Conservation (phyloP, 2,888 invertebrate species). For the Neocrepidodera transversa region DNA sequence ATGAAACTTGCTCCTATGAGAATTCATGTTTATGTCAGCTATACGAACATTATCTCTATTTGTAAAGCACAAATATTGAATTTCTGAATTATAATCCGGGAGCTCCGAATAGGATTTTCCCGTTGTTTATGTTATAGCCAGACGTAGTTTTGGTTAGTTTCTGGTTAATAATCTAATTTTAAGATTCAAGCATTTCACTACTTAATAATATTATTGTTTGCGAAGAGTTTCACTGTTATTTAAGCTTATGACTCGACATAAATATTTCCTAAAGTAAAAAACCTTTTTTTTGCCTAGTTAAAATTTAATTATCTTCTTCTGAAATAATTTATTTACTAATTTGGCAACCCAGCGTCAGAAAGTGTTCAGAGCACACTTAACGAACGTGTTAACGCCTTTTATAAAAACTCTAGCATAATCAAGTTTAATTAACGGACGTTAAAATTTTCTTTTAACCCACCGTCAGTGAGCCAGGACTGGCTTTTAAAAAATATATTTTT, state of each 20-base stretch:
- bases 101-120: constrained; percentile 12
- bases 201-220: constrained; percentile 21
- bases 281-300: constrained; percentile 17
- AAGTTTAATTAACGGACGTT: constrained; percentile 38
- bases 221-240: too few relatives aligned
- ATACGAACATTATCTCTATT: constrained; percentile 8
- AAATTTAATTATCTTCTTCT: constrained; percentile 33
- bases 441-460: constrained; percentile 34
- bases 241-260: too few relatives aligned
- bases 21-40: constrained; percentile 15
- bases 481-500: too few relatives aligned
- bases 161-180: constrained; percentile 21
- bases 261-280: not conserved
- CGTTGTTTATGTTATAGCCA: not conserved
- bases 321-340: constrained; percentile 34
- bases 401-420: constrained; percentile 40
- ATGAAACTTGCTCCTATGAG: constrained; percentile 6
- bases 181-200: constrained; percentile 22
- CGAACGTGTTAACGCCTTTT: constrained; percentile 39
- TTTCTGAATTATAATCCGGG: constrained; percentile 9
- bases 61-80: constrained; percentile 12
- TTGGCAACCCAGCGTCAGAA: constrained; percentile 29
- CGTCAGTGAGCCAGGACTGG: not conserved
- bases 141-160: constrained; percentile 4
- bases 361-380: constrained; percentile 26